Percentiles rank a stretch among this genome's conserved stretches.
phyloP scores from a whole-genome alignment of 2,797 vertebrate species.

The Todus mexicanus region DNA sequence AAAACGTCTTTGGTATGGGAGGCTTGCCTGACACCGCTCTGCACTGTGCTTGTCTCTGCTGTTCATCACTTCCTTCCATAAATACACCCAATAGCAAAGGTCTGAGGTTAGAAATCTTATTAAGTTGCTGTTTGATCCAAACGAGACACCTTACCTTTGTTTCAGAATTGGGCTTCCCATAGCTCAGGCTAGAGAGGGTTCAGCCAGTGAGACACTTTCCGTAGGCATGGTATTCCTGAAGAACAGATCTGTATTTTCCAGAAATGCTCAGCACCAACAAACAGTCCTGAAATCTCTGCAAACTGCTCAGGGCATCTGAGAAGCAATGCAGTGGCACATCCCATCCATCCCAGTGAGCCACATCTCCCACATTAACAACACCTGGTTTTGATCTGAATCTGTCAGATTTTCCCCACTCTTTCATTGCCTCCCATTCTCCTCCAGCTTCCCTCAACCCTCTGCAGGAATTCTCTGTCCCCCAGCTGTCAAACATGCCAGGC shows the following conservation, averaged over 20 bases:
- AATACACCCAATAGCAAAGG: neutral
- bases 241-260: neutral
- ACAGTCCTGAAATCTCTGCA: neutral
- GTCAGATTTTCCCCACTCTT: neutral
- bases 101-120: neutral
- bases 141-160: neutral
- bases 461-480: accelerated
- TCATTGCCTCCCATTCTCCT: neutral
- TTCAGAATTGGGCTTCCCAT: neutral
- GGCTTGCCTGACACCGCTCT: neutral
- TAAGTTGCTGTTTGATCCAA: neutral
- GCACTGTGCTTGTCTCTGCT: neutral
- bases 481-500: neutral
- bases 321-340: neutral
- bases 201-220: neutral
- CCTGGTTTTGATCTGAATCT: neutral
- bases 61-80: neutral
- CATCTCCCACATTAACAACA: neutral
- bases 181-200: neutral
- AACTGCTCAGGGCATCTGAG: neutral
- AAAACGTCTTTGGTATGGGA: neutral
- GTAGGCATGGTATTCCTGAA: neutral
- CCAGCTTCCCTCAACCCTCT: neutral
- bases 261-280: neutral
- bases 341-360: neutral